Conservation (phyloP, 2,113 vertebrate species). For the Dromas ardeola region DNA sequence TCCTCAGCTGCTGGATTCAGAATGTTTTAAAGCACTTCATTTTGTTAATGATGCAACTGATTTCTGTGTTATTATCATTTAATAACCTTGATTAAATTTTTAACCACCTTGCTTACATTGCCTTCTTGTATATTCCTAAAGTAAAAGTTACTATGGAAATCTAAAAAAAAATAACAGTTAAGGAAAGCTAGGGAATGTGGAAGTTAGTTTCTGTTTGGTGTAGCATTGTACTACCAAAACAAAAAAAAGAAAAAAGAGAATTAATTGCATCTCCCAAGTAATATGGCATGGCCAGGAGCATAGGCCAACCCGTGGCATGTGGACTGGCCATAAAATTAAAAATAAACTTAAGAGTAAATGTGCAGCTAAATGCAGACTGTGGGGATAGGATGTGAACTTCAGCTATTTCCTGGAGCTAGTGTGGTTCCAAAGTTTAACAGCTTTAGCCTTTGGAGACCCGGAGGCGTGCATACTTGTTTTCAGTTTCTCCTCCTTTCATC, state of each 20-base stretch:
- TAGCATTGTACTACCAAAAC: not conserved
- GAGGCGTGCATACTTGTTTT: constrained; percentile 68
- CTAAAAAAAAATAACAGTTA: not conserved
- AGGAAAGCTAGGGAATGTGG: not conserved
- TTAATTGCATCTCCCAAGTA: not conserved
- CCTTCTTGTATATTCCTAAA: not conserved
- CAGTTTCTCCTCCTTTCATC: constrained; percentile 66
- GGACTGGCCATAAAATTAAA: constrained; percentile 37
- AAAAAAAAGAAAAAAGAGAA: not conserved
- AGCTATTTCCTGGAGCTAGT: constrained; percentile 66
- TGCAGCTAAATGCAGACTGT: constrained; percentile 61
- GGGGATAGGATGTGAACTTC: constrained; percentile 65
- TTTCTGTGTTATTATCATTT: not conserved
- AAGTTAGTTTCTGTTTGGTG: not conserved
- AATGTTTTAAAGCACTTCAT: not conserved
- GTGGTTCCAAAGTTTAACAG: constrained; percentile 63
- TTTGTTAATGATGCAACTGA: not conserved
- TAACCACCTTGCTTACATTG: not conserved
- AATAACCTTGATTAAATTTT: not conserved
- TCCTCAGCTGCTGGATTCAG: not conserved
- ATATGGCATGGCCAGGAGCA: not conserved
- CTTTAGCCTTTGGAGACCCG: constrained; percentile 67
- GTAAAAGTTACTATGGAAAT: not conserved
- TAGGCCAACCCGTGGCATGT: not conserved
- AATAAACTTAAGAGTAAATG: constrained; percentile 61